Conservation (phyloP, 2,113 vertebrate genomes). For the Scytalopus superciliaris region DNA sequence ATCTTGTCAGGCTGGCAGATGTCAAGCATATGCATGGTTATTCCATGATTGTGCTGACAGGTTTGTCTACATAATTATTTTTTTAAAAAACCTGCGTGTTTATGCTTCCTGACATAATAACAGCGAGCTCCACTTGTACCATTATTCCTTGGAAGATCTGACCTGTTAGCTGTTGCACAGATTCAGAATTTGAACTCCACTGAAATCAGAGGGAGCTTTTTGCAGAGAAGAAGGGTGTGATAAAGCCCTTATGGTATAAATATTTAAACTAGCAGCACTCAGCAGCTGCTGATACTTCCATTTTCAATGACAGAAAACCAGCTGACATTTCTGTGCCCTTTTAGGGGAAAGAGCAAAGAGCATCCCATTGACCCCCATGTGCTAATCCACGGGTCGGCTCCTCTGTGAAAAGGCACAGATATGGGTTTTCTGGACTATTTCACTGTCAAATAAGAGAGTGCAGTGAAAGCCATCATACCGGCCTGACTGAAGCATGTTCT, state of each 20-base stretch:
- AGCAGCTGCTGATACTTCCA: background rate
- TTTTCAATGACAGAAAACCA: constrained; percentile 11
- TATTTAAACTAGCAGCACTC: constrained; percentile 29
- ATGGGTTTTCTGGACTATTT: background rate
- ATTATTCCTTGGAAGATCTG: background rate
- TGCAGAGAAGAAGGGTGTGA: background rate
- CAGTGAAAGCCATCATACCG: background rate
- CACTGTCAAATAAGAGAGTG: background rate
- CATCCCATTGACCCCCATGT: background rate
- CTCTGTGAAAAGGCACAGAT: background rate
- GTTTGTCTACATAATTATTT: background rate
- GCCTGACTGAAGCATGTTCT: background rate
- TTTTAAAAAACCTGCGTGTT: background rate
- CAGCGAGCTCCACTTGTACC: background rate
- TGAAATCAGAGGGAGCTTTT: rapidly evolving
- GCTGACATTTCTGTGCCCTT: constrained; percentile 9
- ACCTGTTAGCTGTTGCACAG: background rate
- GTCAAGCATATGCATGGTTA: background rate
- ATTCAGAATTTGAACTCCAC: background rate
- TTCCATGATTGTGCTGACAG: background rate
- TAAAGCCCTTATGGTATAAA: background rate
- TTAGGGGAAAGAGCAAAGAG: background rate
- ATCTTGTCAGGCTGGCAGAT: constrained; percentile 25
- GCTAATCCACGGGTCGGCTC: background rate
- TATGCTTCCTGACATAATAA: background rate